Evolutionary conservation across 2,888 invertebrate species (phyloP).

Genomic region (Cheilosia impressa): DNA sequence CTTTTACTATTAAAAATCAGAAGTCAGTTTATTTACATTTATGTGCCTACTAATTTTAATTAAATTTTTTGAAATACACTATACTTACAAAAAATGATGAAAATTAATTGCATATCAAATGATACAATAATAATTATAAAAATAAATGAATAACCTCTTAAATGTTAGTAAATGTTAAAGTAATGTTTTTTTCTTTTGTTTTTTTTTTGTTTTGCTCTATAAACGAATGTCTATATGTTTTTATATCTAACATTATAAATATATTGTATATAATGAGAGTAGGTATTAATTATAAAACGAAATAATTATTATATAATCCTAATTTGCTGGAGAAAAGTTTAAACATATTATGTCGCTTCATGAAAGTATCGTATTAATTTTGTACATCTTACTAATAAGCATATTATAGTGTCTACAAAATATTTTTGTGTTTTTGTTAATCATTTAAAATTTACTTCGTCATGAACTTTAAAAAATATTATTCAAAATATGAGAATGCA

Average conservation of each 20-base stretch:
- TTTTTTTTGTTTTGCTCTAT: constrained; percentile 33
- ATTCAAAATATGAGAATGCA: too few species aligned
- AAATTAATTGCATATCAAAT: constrained; percentile 74
- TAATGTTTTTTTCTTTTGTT: not conserved
- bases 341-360: not conserved
- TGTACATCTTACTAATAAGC: not conserved
- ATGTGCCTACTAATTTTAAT: too few species aligned
- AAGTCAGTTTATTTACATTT: too few species aligned
- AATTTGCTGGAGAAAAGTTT: not conserved
- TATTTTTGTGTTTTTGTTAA: too few species aligned
- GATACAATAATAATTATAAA: constrained; percentile 77
- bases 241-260: constrained; percentile 27
- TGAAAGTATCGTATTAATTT: not conserved
- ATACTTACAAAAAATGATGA: constrained; percentile 45
- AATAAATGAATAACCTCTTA: constrained; percentile 26
- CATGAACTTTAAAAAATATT: too few species aligned
- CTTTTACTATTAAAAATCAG: too few species aligned
- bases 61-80: not conserved
- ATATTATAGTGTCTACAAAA: not conserved
- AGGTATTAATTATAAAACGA: not conserved
- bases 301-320: not conserved
- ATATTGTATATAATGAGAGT: not conserved
- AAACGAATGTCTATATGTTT: constrained; percentile 45
- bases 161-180: constrained; percentile 45
- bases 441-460: too few species aligned